These are phyloP conservation scores for Cherax quadricarinatus DNA, from an alignment of 1,140 invertebrate genomes.

Conservation along the genomic window DNA sequence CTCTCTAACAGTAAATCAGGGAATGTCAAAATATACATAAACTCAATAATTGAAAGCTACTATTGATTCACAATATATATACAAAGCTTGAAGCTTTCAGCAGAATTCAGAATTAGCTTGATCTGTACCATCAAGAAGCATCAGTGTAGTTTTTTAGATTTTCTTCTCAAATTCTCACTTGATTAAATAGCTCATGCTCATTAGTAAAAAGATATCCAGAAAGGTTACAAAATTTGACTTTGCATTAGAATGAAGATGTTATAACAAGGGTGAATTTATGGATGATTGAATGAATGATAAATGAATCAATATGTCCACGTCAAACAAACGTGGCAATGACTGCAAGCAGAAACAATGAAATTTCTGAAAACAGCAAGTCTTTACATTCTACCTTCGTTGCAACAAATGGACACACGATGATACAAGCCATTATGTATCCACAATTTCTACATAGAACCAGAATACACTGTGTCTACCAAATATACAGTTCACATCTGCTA, in stretches of 20 bases:
- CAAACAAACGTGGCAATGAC: not conserved
- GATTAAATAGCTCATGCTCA: not conserved
- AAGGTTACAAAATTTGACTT: not conserved
- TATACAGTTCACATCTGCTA: not conserved
- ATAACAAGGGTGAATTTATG: conserved; percentile 18
- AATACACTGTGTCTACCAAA: not conserved
- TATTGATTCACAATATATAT: no score
- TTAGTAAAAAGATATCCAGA: not conserved
- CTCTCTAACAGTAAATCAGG: no score
- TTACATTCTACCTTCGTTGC: not conserved
- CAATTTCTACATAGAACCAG: not conserved
- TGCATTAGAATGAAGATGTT: not conserved
- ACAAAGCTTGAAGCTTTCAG: no score
- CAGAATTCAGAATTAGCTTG: no score
- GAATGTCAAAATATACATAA: no score
- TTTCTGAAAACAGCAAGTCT: not conserved
- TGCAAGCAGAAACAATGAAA: not conserved
- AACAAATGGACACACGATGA: not conserved
- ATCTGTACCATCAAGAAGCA: not conserved
- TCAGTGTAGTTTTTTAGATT: not conserved
- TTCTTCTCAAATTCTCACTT: not conserved
- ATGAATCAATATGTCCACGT: not conserved
- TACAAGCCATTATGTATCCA: not conserved
- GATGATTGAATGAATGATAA: not conserved
- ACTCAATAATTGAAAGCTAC: no score